These are phyloP conservation scores for Carassius auratus DNA, from an alignment of 2,113 vertebrate species.

Conservation along the genomic window DNA sequence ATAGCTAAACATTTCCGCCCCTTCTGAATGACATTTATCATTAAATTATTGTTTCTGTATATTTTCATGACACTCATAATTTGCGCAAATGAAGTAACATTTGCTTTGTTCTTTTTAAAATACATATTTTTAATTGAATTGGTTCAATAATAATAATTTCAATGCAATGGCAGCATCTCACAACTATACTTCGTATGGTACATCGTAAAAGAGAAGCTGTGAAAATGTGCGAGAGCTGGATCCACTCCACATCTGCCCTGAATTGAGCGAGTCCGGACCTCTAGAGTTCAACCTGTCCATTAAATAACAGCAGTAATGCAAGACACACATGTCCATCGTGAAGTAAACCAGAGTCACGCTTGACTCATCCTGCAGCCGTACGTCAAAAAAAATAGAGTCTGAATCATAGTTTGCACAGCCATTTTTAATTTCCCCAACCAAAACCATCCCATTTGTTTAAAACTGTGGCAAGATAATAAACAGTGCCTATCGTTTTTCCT, in stretches of 20 bases:
- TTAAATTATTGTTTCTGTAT: too few species aligned
- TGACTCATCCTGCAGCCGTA: slow-evolving; percentile 1
- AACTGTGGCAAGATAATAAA: slow-evolving; percentile 32
- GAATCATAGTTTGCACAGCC: neutral
- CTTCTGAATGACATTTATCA: neutral
- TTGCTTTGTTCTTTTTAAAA: neutral
- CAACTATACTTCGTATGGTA: neutral
- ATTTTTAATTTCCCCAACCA: neutral
- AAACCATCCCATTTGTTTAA: neutral
- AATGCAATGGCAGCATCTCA: neutral
- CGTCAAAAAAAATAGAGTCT: neutral
- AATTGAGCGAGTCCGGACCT: slow-evolving; percentile 23
- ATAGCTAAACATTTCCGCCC: neutral
- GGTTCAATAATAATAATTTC: neutral
- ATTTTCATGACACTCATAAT: too few species aligned
- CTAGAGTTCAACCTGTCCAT: slow-evolving; percentile 37
- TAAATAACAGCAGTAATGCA: slow-evolving; percentile 41
- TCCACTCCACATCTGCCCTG: slow-evolving; percentile 43
- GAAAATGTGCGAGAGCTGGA: slow-evolving; percentile 41
- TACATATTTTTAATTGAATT: too few species aligned
- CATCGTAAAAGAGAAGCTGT: slow-evolving; percentile 35
- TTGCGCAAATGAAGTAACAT: neutral
- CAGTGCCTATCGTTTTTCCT: slow-evolving; percentile 34
- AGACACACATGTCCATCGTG: slow-evolving; percentile 23
- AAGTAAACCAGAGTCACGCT: slow-evolving; percentile 36